These are phyloP conservation scores for Zosterops hypoxanthus DNA, from an alignment of 2,113 vertebrate species.

Conservation along the genomic window DNA sequence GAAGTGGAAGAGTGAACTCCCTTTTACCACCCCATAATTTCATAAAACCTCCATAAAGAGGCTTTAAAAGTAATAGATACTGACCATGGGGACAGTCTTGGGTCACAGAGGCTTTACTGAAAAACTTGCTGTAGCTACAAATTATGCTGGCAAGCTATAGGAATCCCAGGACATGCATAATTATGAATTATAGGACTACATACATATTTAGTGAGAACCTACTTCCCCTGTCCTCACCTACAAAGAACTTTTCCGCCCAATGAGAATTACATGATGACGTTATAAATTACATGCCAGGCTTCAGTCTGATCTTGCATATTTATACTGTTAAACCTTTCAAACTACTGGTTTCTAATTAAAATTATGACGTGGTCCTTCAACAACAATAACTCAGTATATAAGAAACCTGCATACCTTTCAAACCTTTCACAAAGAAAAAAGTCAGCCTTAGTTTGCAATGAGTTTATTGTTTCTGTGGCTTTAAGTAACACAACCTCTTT, in stretches of 20 bases:
- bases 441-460: neutral
- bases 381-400: neutral
- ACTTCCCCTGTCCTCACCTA: neutral
- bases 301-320: neutral
- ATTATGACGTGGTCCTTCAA: neutral
- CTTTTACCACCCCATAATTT: neutral
- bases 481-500: neutral
- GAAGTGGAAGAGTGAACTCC: neutral
- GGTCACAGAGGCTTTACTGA: neutral
- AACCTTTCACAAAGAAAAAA: slow-evolving; percentile 1
- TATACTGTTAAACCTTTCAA: slow-evolving; percentile 2
- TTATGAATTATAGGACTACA: neutral
- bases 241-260: neutral
- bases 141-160: neutral
- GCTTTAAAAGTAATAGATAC: neutral
- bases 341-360: slow-evolving; percentile 48
- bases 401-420: slow-evolving; percentile 5
- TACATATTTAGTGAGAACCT: neutral
- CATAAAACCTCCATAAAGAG: neutral
- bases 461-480: slow-evolving; percentile 30
- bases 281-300: slow-evolving; percentile 11
- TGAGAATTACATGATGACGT: neutral
- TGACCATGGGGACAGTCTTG: neutral
- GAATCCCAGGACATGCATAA: neutral
- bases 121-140: neutral